A percentile compares a stretch with the other conserved stretches of the same genome.
These are phyloP conservation scores for Zeugodacus cucurbitae DNA, from an alignment of 1,140 invertebrate genomes.

Conservation along the genomic window DNA sequence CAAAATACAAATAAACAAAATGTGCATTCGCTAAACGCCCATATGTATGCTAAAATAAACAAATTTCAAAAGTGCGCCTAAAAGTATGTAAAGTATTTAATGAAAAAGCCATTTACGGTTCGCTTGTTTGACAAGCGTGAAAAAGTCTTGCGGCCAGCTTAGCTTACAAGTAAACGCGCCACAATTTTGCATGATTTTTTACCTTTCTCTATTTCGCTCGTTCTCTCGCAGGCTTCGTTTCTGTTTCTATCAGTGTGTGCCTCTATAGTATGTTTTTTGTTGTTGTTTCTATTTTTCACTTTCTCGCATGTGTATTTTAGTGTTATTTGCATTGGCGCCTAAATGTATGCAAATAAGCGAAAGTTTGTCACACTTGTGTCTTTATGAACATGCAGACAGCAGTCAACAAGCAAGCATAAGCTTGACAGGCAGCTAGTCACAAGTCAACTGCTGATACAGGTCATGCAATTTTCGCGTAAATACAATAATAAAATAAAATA, in stretches of 20 bases:
- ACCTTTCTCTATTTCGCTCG: not conserved
- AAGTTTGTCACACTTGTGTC: constrained; percentile 12
- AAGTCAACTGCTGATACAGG: not conserved
- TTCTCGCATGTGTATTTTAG: constrained; percentile 4
- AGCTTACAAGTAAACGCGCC: not conserved
- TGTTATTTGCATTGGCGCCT: constrained; percentile 4
- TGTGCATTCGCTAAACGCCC: not conserved
- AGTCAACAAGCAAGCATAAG: not conserved
- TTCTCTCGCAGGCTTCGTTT: no score
- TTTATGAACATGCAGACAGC: not conserved
- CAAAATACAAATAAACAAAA: constrained; percentile 19
- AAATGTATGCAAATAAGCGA: constrained; percentile 37
- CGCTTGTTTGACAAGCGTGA: constrained; percentile 23
- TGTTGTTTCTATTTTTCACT: not conserved
- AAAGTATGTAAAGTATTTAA: constrained; percentile 32
- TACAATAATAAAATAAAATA: constrained; percentile 25
- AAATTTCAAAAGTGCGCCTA: constrained; percentile 10
- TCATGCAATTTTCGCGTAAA: not conserved
- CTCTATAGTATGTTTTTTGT: not conserved
- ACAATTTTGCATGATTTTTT: not conserved
- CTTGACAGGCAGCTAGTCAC: not conserved
- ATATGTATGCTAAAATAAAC: constrained; percentile 37
- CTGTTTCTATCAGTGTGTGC: no score
- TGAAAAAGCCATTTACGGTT: constrained; percentile 29
- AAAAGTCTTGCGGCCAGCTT: constrained; percentile 4